A percentile compares a stretch with the other conserved stretches of the same genome.
These are phyloP conservation scores for Luehdorfia chinensis DNA, from an alignment of 1,140 invertebrate species.

Conservation along the genomic window DNA sequence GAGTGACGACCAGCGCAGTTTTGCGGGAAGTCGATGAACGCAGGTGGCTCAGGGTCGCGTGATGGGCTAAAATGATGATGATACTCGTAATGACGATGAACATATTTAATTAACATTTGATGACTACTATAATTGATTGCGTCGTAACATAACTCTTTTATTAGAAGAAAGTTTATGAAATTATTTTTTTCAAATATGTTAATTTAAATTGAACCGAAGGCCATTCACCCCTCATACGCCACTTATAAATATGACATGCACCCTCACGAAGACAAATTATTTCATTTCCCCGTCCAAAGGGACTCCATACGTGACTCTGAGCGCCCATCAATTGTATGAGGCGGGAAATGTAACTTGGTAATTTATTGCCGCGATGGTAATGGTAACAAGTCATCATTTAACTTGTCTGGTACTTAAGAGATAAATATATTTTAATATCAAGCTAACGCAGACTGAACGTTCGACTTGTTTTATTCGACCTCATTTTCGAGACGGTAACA, in stretches of 20 bases:
- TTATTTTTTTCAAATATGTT: neutral
- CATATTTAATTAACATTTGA: no score
- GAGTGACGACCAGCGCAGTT: no score
- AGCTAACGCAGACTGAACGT: slow-evolving; percentile 12
- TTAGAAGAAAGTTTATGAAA: no score
- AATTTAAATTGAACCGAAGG: slow-evolving; percentile 21
- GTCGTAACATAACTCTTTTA: no score
- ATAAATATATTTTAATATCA: slow-evolving; percentile 18
- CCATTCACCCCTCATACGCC: slow-evolving; percentile 46
- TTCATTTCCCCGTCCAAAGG: slow-evolving; percentile 68
- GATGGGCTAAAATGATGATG: no score
- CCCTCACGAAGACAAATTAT: slow-evolving; percentile 72
- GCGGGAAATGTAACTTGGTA: slow-evolving; percentile 42
- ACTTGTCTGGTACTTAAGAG: slow-evolving; percentile 12
- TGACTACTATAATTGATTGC: no score
- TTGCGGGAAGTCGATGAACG: no score
- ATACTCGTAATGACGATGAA: no score
- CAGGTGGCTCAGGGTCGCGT: no score
- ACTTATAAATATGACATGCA: slow-evolving; percentile 69
- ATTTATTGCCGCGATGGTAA: slow-evolving; percentile 49
- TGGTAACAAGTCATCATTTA: slow-evolving; percentile 21
- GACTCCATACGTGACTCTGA: slow-evolving; percentile 61
- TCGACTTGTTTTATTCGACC: slow-evolving; percentile 12
- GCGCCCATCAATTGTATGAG: slow-evolving; percentile 50
- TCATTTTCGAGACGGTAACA: slow-evolving; percentile 13